A percentile compares a stretch with the other conserved stretches of the same genome.
Conservation (phyloP, 2,797 vertebrate species). For the Geotrypetes seraphini region DNA sequence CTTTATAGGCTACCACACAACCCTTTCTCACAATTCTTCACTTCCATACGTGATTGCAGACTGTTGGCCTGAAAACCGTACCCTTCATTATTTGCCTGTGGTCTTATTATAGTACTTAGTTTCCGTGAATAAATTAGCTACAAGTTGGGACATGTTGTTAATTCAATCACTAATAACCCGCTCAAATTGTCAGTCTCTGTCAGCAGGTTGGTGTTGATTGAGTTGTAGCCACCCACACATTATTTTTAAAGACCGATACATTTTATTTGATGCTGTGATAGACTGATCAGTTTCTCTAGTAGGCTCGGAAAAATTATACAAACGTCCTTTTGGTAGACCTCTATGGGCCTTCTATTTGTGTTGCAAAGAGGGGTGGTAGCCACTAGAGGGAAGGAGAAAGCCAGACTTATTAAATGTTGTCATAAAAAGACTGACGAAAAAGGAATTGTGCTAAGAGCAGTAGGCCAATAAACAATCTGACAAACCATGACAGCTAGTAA, state of each 20-base stretch:
- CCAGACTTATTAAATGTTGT: constrained; percentile 47
- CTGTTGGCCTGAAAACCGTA: constrained; percentile 10
- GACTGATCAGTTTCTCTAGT: constrained; percentile 22
- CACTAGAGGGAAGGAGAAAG: constrained; percentile 70
- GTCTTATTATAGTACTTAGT: constrained; percentile 24
- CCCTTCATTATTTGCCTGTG: constrained; percentile 23
- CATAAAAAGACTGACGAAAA: constrained; percentile 34
- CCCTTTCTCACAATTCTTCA: constrained; percentile 4
- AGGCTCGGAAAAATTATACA: constrained; percentile 32
- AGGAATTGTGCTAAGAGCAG: no score
- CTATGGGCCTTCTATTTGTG: constrained; percentile 22
- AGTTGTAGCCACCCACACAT: constrained; percentile 44
- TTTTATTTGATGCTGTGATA: constrained; percentile 41
- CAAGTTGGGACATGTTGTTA: constrained; percentile 62
- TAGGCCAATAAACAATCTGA: constrained; percentile 42
- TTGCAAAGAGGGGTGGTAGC: constrained; percentile 54
- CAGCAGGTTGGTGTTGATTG: constrained; percentile 65
- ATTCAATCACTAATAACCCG: constrained; percentile 58
- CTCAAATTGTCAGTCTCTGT: constrained; percentile 53
- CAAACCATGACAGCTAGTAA: constrained; percentile 47
- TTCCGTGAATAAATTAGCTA: constrained; percentile 56
- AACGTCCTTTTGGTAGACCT: constrained; percentile 34
- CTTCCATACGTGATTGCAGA: neutral
- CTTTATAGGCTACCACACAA: neutral
- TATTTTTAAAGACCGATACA: constrained; percentile 58